Evolutionary conservation across 2,113 vertebrate species (phyloP).

Genomic region (Heterocephalus glaber): DNA sequence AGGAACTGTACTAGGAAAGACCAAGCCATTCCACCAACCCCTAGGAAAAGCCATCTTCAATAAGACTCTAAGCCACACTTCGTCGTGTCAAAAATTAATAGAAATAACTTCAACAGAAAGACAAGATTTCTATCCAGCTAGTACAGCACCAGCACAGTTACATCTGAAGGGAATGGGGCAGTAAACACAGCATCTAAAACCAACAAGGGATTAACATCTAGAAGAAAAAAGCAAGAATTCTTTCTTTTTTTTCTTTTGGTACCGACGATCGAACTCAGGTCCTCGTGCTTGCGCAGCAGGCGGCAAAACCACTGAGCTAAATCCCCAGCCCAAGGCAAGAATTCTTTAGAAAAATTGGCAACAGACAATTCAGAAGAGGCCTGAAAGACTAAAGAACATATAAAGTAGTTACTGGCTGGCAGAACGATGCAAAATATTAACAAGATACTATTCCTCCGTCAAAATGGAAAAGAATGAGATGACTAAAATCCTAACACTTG

Average conservation of each 20-base stretch:
- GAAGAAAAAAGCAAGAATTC: neutral
- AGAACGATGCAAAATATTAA: neutral
- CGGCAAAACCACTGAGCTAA: too few relatives aligned
- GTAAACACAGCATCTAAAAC: neutral
- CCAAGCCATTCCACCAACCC: neutral
- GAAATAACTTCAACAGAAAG: neutral
- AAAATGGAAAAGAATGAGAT: neutral
- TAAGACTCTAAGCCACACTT: neutral
- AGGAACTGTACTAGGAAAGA: neutral
- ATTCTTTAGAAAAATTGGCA: neutral
- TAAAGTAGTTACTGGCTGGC: neutral
- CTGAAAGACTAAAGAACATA: neutral
- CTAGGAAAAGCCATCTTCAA: conserved; percentile 1
- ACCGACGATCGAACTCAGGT: too few relatives aligned
- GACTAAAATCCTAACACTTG: neutral
- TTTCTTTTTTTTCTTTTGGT: too few relatives aligned
- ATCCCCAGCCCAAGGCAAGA: too few relatives aligned
- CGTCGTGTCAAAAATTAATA: neutral
- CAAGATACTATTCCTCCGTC: neutral
- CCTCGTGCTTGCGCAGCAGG: too few relatives aligned
- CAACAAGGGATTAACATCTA: neutral
- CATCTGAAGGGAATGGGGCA: neutral
- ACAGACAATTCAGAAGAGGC: neutral
- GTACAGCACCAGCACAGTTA: neutral
- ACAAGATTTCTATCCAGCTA: neutral